Conservation (phyloP, 1,140 invertebrate species). For the Drosophila ficusphila region DNA sequence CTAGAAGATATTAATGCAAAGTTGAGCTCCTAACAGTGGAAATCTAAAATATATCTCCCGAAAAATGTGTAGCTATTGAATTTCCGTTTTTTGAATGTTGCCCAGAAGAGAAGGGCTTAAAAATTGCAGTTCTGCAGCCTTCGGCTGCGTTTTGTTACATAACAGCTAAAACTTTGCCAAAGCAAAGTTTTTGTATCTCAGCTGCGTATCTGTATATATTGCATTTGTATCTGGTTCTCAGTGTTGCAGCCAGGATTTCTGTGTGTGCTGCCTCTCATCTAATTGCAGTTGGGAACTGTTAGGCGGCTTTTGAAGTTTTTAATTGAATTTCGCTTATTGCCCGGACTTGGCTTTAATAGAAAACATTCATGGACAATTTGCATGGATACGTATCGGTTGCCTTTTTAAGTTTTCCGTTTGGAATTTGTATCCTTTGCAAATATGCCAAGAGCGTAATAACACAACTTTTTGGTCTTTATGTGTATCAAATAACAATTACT, state of each 20-base stretch:
- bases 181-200: slow-evolving; percentile 40
- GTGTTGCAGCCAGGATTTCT: slow-evolving; percentile 24
- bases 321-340: slow-evolving; percentile 42
- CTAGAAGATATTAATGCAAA: background rate
- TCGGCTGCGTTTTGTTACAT: slow-evolving; percentile 28
- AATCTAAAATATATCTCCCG: too few relatives aligned
- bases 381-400: background rate
- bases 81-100: background rate
- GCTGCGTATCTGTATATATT: slow-evolving; percentile 28
- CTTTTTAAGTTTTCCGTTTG: background rate
- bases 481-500: slow-evolving; percentile 48
- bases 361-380: background rate
- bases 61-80: background rate
- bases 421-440: slow-evolving; percentile 7
- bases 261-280: slow-evolving; percentile 12
- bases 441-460: slow-evolving; percentile 25
- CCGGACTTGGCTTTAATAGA: background rate
- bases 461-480: slow-evolving; percentile 31
- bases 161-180: slow-evolving; percentile 32
- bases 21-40: background rate
- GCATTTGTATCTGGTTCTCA: slow-evolving; percentile 13
- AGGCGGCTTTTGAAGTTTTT: slow-evolving; percentile 34
- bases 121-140: background rate
- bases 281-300: slow-evolving; percentile 48
- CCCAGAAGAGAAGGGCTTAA: background rate